Conservation (phyloP, 2,888 invertebrate species). For the Thera britannica region DNA sequence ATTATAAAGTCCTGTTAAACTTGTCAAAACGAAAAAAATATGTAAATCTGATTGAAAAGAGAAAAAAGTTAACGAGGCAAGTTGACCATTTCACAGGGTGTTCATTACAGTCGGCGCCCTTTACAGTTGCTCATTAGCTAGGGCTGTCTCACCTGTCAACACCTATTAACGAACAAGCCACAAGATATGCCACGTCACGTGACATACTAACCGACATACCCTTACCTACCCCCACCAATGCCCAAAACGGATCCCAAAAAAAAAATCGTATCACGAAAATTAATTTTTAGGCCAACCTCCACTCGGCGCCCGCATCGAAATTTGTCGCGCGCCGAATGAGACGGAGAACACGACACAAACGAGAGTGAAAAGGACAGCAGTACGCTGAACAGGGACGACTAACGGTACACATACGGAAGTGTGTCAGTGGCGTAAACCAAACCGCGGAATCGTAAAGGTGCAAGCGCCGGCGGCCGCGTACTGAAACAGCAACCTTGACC, state of each 20-base stretch:
- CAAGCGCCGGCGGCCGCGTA: slow-evolving; percentile 54
- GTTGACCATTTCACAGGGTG: slow-evolving; percentile 24
- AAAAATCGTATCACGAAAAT: slow-evolving; percentile 78
- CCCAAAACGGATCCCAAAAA: slow-evolving; percentile 61
- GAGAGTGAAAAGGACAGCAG: slow-evolving; percentile 80
- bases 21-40: neutral
- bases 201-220: slow-evolving; percentile 67
- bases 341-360: slow-evolving; percentile 60
- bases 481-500: slow-evolving; percentile 76
- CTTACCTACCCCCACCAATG: slow-evolving; percentile 43
- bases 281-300: slow-evolving; percentile 81
- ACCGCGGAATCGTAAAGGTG: slow-evolving; percentile 60
- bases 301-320: slow-evolving; percentile 80
- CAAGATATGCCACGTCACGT: slow-evolving; percentile 57
- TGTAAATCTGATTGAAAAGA: slow-evolving; percentile 5
- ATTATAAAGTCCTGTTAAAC: neutral
- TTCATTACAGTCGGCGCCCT: slow-evolving; percentile 19
- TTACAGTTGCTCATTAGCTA: slow-evolving; percentile 26
- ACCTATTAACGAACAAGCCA: slow-evolving; percentile 24
- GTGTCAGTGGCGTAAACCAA: slow-evolving; percentile 81
- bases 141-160: slow-evolving; percentile 33
- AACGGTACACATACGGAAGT: slow-evolving; percentile 83
- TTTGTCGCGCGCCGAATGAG: slow-evolving; percentile 78
- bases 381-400: slow-evolving; percentile 76
- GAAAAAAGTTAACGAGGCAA: slow-evolving; percentile 28